These are phyloP conservation scores for Pampusana beccarii DNA, from an alignment of 2,113 vertebrate genomes.

Conservation along the genomic window DNA sequence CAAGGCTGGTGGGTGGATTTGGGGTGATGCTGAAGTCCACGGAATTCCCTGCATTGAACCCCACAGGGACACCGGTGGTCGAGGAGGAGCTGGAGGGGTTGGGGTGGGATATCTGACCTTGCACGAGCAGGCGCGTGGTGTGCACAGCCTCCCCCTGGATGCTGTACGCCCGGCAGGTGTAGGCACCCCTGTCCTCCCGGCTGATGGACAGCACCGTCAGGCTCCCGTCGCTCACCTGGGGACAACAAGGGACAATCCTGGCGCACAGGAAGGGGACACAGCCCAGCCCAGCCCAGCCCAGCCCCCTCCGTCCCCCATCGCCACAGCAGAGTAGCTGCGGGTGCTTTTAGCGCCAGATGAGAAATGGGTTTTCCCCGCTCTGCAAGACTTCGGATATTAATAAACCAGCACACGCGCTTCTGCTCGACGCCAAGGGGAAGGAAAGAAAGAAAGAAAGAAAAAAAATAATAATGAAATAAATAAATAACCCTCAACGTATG, in stretches of 20 bases:
- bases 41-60: background rate
- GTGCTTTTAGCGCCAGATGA: background rate
- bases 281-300: no score
- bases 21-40: rapidly evolving
- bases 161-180: slow-evolving; percentile 94
- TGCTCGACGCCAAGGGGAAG: slow-evolving; percentile 16
- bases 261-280: rapidly evolving
- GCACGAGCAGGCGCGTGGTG: slow-evolving; percentile 94
- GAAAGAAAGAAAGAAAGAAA: background rate
- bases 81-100: rapidly evolving
- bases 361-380: slow-evolving; percentile 39
- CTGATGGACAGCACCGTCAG: slow-evolving; percentile 88
- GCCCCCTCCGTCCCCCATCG: background rate
- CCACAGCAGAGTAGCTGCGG: background rate
- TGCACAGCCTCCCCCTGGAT: slow-evolving; percentile 97
- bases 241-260: background rate
- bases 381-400: slow-evolving; percentile 36
- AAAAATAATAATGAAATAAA: background rate
- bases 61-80: rapidly evolving
- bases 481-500: slow-evolving; percentile 15
- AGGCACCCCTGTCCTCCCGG: slow-evolving; percentile 93
- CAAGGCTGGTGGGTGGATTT: rapidly evolving
- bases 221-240: slow-evolving; percentile 91
- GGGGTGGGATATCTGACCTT: slow-evolving; percentile 78
- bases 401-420: slow-evolving; percentile 24